Evolutionary conservation across 2,797 vertebrate genomes (phyloP).

Genomic region (Sebastes steindachneri): DNA sequence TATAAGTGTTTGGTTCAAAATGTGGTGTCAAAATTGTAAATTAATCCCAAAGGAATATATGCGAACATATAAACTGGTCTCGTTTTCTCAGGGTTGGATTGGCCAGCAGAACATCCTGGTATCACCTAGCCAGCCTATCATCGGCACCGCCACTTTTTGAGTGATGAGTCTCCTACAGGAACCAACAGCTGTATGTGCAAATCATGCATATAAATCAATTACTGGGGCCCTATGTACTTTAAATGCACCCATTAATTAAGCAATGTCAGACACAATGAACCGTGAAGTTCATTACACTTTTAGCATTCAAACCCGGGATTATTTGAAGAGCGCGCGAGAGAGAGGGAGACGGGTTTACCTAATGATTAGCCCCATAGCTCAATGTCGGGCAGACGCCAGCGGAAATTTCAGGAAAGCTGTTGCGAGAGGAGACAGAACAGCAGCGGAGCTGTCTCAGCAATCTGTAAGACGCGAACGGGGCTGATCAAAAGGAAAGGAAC

Average conservation of each 20-base stretch:
- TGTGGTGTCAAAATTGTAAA: slow-evolving; percentile 20
- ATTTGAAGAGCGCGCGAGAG: slow-evolving; percentile 89
- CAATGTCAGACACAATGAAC: slow-evolving; percentile 99
- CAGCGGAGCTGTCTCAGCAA: slow-evolving; percentile 63
- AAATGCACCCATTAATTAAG: slow-evolving; percentile 99
- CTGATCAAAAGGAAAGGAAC: slow-evolving; percentile 51
- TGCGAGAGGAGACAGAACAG: slow-evolving; percentile 55
- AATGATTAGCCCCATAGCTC: slow-evolving; percentile 92
- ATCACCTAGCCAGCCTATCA: slow-evolving; percentile 74
- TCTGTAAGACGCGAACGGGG: slow-evolving; percentile 29
- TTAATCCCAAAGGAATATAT: slow-evolving; percentile 28
- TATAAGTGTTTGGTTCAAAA: slow-evolving; percentile 16
- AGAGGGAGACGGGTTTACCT: slow-evolving; percentile 90
- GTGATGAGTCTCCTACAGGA: slow-evolving; percentile 99
- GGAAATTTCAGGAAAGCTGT: slow-evolving; percentile 67
- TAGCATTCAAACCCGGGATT: slow-evolving; percentile 95
- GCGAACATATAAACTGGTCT: slow-evolving; percentile 15
- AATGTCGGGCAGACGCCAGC: slow-evolving; percentile 87
- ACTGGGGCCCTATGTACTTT: slow-evolving; percentile 97
- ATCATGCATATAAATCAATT: slow-evolving; percentile 99
- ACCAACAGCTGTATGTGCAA: slow-evolving; percentile 99
- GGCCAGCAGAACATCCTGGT: slow-evolving; percentile 56
- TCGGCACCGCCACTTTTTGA: slow-evolving; percentile 87
- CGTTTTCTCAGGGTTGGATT: slow-evolving; percentile 41
- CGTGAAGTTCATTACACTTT: slow-evolving; percentile 99